A percentile compares a stretch with the other conserved stretches of the same genome.
Conservation (phyloP, 1,140 invertebrate species). For the Dreissena polymorpha region DNA sequence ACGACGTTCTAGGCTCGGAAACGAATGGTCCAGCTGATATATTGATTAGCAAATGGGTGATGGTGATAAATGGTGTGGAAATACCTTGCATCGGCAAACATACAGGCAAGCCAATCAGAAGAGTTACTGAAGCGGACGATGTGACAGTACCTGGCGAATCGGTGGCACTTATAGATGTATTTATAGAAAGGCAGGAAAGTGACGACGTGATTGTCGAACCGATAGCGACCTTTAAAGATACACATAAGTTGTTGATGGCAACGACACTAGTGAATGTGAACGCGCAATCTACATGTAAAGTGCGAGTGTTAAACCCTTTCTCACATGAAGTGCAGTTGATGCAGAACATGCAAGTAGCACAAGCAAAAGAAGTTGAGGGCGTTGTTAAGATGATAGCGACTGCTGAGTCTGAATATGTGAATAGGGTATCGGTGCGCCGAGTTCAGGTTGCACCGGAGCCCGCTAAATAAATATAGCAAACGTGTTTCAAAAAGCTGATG, state of each 20-base stretch:
- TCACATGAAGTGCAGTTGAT: neutral
- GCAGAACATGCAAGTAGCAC: neutral
- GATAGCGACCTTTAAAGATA: neutral
- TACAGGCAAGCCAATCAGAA: neutral
- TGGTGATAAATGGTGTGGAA: no score
- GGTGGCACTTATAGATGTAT: neutral
- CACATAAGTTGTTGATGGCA: neutral
- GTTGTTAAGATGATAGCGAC: neutral
- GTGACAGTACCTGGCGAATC: neutral
- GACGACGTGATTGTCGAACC: neutral
- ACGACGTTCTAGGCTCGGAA: no score
- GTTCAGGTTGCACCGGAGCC: no score
- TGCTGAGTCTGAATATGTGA: no score
- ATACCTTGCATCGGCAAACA: no score
- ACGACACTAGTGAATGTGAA: conserved; percentile 16
- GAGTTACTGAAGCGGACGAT: conserved; percentile 1
- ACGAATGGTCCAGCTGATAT: no score
- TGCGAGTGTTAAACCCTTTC: conserved; percentile 6
- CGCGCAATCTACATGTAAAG: neutral
- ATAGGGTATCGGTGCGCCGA: no score
- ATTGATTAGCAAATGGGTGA: no score
- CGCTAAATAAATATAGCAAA: no score
- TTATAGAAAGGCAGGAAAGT: neutral
- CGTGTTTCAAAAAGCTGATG: neutral
- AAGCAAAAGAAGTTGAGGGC: neutral